Base-by-base conservation (phyloP, 2,888 invertebrate genomes). In the Pyrocoelia pectoralis region DNA sequence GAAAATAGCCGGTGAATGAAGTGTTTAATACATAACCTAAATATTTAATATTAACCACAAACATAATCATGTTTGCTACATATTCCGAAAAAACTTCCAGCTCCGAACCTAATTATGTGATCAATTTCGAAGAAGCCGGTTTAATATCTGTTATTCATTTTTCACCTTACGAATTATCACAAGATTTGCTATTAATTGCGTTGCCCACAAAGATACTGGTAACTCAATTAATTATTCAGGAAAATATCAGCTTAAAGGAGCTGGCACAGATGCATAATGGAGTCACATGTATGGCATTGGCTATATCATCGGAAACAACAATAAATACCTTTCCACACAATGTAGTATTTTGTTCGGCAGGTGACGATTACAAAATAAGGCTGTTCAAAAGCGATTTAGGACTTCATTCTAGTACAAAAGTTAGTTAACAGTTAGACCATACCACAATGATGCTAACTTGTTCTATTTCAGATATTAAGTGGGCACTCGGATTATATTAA, bases 401-500 rank as follows among this genome's bases (percentile, higher is more conserved):
- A 19, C 82, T 84, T 41, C 75, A 80, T 12, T 83, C 83, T 66
- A 80, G 80, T 56, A 87, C 75, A 69, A 82, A 81, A 79, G 85
- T 84, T 74, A 10, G 19, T 24, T 28, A 1, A 9, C 12, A 18
- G 5, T 48, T 19, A 14, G 18, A 53, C n/a, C 15, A 17, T 49
- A 8, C 18, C 4, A 24, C 24, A 33, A 4, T 33, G 8, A 6
- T n/a, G 33, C 8, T 4, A 8, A n/a, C 24, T 8, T 38, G n/a
- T 12, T 43, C 12, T 19, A 24, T 46, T 52, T 56, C 54, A 88
- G 88, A 77, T 85, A 55, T 74, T 88, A 33, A 80, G 81, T 65
- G 89, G 89, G 1, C 92, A 92, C 74, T 84, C 81, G 24, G 87
- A 85, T 76, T 92, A 89, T 74, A 83, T 92, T 10, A 92, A 92